Conservation (phyloP, 2,888 invertebrate species). For the Sicus ferrugineus region DNA sequence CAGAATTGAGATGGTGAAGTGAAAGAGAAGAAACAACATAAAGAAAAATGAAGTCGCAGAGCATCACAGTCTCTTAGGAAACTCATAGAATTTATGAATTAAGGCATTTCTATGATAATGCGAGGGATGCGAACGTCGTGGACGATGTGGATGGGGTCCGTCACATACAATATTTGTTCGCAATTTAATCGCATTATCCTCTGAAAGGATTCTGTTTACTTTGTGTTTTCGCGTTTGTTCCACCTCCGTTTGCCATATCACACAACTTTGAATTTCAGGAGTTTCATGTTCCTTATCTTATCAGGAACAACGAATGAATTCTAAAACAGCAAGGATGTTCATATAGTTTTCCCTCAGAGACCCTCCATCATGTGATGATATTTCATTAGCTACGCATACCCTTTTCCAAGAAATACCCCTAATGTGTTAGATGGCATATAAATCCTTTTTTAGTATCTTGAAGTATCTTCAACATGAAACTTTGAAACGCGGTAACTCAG, state of each 20-base stretch:
- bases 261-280: constrained; percentile 8
- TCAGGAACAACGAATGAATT: background rate
- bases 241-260: background rate
- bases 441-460: too few species aligned
- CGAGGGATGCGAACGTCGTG: background rate
- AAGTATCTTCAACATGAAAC: too few species aligned
- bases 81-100: background rate
- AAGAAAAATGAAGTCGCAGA: background rate
- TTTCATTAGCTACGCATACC: too few species aligned
- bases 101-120: constrained; percentile 23
- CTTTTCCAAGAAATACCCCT: too few species aligned
- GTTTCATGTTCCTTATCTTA: background rate
- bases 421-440: too few species aligned
- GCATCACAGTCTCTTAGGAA: too few species aligned
- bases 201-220: constrained; percentile 16
- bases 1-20: background rate
- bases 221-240: constrained; percentile 14
- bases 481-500: too few species aligned
- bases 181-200: constrained; percentile 30
- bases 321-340: too few species aligned
- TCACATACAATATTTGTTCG: constrained; percentile 16
- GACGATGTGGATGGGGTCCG: constrained; percentile 1
- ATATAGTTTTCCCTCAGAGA: too few species aligned
- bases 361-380: too few species aligned
- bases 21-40: background rate